phyloP scores from a whole-genome alignment of 2,888 invertebrate species.

The Xestia sexstrigata region DNA sequence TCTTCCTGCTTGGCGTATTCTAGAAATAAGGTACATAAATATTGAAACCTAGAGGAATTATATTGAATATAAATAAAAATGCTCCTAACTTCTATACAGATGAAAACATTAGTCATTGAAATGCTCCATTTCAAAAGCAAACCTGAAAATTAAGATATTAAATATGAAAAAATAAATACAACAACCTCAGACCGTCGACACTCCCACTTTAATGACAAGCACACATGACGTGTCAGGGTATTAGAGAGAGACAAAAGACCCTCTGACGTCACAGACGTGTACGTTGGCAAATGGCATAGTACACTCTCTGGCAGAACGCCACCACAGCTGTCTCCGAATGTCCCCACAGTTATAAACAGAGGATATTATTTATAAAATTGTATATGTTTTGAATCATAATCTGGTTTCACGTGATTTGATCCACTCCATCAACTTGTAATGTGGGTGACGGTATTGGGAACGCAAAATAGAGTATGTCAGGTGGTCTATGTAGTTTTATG shows the following conservation, averaged over 20 bases:
- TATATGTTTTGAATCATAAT: slow-evolving; percentile 87
- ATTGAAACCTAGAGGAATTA: background rate
- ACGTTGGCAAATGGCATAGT: slow-evolving; percentile 76
- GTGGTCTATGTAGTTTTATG: slow-evolving; percentile 40
- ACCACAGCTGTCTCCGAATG: slow-evolving; percentile 81
- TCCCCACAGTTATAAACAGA: slow-evolving; percentile 81
- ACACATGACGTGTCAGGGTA: slow-evolving; percentile 52
- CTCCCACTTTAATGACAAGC: slow-evolving; percentile 58
- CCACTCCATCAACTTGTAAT: slow-evolving; percentile 60
- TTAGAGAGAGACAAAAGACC: slow-evolving; percentile 48
- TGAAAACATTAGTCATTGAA: background rate
- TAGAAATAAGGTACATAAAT: background rate
- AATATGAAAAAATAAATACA: slow-evolving; percentile 24
- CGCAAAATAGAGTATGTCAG: slow-evolving; percentile 51
- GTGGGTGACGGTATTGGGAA: slow-evolving; percentile 43
- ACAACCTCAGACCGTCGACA: slow-evolving; percentile 38
- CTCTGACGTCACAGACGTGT: slow-evolving; percentile 72
- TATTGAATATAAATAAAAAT: background rate
- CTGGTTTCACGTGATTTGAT: slow-evolving; percentile 76
- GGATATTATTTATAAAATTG: slow-evolving; percentile 85
- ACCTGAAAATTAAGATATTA: slow-evolving; percentile 29
- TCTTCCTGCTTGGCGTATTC: too few relatives aligned
- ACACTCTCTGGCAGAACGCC: slow-evolving; percentile 82
- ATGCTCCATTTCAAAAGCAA: background rate
- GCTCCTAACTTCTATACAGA: background rate